Conservation (phyloP, 2,888 invertebrate genomes). For the Agonopterix subpropinquella region DNA sequence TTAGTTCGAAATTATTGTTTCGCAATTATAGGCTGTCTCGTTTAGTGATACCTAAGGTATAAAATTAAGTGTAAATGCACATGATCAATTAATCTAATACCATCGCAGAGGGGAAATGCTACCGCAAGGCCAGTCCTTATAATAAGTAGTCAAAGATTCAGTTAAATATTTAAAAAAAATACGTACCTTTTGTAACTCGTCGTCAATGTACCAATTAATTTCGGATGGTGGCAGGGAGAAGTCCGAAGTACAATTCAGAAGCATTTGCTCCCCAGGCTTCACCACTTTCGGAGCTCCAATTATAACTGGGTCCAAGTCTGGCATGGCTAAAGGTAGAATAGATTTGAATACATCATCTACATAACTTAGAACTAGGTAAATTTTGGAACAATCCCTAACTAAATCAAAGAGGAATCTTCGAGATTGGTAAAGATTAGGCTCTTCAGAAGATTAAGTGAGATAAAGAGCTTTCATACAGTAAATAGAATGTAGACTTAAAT, state of each 20-base stretch:
- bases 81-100: no score
- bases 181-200: conserved; percentile 59
- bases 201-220: conserved; percentile 68
- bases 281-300: conserved; percentile 57
- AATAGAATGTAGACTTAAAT: no score
- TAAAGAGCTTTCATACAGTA: conserved; percentile 18
- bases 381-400: conserved; percentile 3
- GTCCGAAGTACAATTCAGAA: conserved; percentile 64
- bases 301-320: conserved; percentile 60
- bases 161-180: background rate
- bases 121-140: no score
- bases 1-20: no score
- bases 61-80: no score
- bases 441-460: conserved; percentile 19
- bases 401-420: conserved; percentile 8
- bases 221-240: conserved; percentile 64
- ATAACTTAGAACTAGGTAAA: background rate
- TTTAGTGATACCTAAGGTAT: no score
- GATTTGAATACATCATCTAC: background rate
- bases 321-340: conserved; percentile 54
- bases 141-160: no score
- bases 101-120: no score
- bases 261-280: conserved; percentile 63
- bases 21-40: no score
- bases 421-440: conserved; percentile 17